A percentile compares a stretch with the other conserved stretches of the same genome.
Evolutionary conservation across 2,797 vertebrate species (phyloP).

Genomic region (Tachyglossus aculeatus): DNA sequence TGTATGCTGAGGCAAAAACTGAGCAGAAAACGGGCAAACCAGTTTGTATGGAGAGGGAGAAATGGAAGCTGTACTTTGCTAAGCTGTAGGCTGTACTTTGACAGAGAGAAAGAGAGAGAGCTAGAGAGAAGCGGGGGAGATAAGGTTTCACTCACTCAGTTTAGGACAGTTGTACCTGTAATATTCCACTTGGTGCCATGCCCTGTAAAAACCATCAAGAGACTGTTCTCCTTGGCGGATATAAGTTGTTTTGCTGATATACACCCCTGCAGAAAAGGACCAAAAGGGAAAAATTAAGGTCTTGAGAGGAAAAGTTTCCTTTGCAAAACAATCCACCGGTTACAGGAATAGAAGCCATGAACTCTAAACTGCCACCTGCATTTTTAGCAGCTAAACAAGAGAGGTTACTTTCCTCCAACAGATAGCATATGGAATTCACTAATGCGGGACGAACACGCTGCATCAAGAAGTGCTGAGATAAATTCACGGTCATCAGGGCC

Average conservation of each 20-base stretch:
- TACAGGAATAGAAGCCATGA: background rate
- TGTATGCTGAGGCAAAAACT: background rate
- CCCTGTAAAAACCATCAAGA: constrained; percentile 96
- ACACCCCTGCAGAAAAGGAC: constrained; percentile 82
- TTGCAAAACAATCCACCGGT: too few relatives aligned
- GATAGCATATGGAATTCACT: too few relatives aligned
- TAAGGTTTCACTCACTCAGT: constrained; percentile 71
- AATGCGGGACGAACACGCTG: too few relatives aligned
- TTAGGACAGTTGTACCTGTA: constrained; percentile 86
- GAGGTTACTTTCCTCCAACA: constrained; percentile 10
- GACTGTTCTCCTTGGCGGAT: constrained; percentile 97
- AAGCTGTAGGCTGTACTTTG: constrained; percentile 38
- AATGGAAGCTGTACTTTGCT: too few relatives aligned
- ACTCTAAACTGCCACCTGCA: background rate
- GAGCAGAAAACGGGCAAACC: background rate
- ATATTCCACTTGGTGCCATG: constrained; percentile 98
- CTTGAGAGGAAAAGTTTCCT: background rate
- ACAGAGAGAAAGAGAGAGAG: constrained; percentile 64
- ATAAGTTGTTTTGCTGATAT: constrained; percentile 96
- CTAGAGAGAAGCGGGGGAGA: too few relatives aligned
- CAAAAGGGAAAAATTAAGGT: background rate
- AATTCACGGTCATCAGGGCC: too few relatives aligned
- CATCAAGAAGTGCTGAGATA: too few relatives aligned
- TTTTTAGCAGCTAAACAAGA: constrained; percentile 6
- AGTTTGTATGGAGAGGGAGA: background rate